phyloP scores from a whole-genome alignment of 2,888 invertebrate species.

The Nomada fucata region DNA sequence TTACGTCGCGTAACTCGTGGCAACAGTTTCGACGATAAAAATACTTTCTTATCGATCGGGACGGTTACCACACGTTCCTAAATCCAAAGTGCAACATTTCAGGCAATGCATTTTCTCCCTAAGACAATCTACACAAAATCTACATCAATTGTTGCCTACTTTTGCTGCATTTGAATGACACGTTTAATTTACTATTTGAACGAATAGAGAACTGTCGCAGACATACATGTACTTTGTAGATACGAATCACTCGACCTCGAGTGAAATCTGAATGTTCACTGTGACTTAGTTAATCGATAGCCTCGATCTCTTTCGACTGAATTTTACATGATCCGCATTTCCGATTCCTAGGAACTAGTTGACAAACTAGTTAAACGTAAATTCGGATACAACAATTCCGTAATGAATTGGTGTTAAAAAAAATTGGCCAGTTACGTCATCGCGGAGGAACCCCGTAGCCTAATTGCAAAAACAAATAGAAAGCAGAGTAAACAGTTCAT shows the following conservation, averaged over 20 bases:
- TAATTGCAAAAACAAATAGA: constrained; percentile 24
- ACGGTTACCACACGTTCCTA: background rate
- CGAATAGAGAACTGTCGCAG: constrained; percentile 3
- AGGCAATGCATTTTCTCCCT: no score
- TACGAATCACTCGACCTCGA: constrained; percentile 5
- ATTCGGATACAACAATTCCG: background rate
- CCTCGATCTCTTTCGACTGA: constrained; percentile 23
- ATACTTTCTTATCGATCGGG: constrained; percentile 7
- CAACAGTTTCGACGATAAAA: constrained; percentile 16
- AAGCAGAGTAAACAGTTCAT: constrained; percentile 19
- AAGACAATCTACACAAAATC: no score
- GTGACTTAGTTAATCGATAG: constrained; percentile 23
- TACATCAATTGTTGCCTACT: background rate
- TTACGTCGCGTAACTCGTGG: background rate
- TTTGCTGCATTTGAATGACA: background rate
- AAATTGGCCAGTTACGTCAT: constrained; percentile 6
- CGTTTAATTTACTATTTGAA: background rate
- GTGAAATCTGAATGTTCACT: constrained; percentile 13
- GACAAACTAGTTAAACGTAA: background rate
- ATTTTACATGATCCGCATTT: background rate
- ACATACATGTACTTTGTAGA: constrained; percentile 3
- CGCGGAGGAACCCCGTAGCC: background rate
- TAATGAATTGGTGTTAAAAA: background rate
- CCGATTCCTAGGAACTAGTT: background rate
- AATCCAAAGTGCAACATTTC: background rate